Evolutionary conservation across 1,140 invertebrate genomes (phyloP), one percentile per base, ranked within the genome.

Genomic region (Drosophila dunni): DNA sequence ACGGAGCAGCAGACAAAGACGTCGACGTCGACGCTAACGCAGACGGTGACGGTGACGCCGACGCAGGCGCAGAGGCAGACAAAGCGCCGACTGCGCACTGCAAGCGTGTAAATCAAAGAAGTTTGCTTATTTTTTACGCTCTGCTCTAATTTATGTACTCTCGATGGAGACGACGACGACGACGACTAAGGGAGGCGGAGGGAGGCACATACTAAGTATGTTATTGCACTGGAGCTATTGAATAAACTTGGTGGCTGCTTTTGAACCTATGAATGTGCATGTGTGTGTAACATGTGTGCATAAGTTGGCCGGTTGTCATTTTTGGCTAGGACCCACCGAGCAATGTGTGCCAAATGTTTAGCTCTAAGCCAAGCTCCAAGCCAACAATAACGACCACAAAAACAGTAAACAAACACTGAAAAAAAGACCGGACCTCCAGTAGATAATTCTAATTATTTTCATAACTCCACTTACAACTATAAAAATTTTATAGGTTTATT

Each of bases 41-140:
- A 33, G 61, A 10, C 42, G 24, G 24, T 5, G 50, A 24, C 45
- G 38, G 6, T 40, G 44, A 9, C 45, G 33, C 33, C 29, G 46
- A 44, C 66, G 13, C 4, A 45, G 24, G 29, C 36, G 50, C 17
- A 60, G 40, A 24, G 29, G 58, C 10, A 33, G 58, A 17, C 44
- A 40, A 13, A n/a, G 24, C 33, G 36, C 46, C 42, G 54, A 11
- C 44, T 40, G 48, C 42, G 46, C 45, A 61, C 57, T 66, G 68
- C 66, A 50, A 80, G 62, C 77, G 83, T 73, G 61, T 82, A 88
- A 88, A 88, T 83, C 83, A 88, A 82, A 86, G 76, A 77, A 77
- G 79, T 76, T 78, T 79, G 68, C 67, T 68, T 58, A 57, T 58
- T 72, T 75, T 78, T 64, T 33, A 56, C 15, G 45, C 70, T 79